Evolutionary conservation across 1,140 invertebrate species (phyloP).

Genomic region (Lamellibrachia luymesi): DNA sequence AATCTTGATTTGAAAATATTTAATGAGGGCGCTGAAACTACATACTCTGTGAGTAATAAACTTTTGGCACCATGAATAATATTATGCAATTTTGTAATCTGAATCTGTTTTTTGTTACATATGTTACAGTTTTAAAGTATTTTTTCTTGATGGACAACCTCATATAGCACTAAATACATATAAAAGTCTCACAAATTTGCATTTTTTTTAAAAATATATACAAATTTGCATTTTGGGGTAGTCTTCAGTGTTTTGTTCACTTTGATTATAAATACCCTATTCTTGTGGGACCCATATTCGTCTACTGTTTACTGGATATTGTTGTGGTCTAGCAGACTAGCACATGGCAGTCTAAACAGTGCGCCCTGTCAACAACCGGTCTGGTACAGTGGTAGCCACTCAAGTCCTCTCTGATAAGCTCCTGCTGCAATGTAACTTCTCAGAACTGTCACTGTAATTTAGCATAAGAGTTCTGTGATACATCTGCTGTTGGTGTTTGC

Average conservation of each 20-base stretch:
- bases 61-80: background rate
- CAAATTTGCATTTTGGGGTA: too few species aligned
- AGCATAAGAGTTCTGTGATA: background rate
- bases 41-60: background rate
- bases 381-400: background rate
- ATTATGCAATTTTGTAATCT: background rate
- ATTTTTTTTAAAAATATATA: too few species aligned
- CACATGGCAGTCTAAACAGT: background rate
- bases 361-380: background rate
- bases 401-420: background rate
- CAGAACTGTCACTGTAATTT: background rate
- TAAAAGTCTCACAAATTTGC: too few species aligned
- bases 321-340: background rate
- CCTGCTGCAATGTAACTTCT: background rate
- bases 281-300: background rate
- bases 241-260: background rate
- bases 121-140: background rate
- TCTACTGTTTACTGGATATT: background rate
- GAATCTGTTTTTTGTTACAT: background rate
- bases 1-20: too few species aligned
- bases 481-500: background rate
- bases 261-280: background rate
- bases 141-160: background rate
- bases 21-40: too few species aligned
- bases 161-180: background rate